Evolutionary conservation across 2,888 invertebrate genomes (phyloP).

Genomic region (Drosophila siamana): DNA sequence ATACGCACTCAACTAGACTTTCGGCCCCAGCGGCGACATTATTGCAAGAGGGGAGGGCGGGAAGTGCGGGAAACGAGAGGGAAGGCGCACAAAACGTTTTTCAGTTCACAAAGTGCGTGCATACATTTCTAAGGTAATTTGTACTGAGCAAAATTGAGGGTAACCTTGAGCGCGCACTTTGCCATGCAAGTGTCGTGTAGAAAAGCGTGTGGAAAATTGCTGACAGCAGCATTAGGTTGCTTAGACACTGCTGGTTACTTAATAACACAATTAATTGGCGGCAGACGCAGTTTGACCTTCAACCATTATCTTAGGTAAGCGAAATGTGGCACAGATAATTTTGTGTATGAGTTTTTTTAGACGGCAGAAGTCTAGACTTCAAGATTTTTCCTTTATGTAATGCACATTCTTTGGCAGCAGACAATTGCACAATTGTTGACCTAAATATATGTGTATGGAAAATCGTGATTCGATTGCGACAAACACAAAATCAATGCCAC

Average conservation of each 20-base stretch:
- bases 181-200: neutral
- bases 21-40: constrained; percentile 26
- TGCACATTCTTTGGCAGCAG: no score
- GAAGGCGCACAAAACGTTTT: constrained; percentile 61
- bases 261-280: neutral
- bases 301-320: neutral
- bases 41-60: neutral
- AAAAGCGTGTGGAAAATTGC: neutral
- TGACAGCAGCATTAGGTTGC: neutral
- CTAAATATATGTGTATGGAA: constrained; percentile 10
- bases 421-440: constrained; percentile 7
- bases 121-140: constrained; percentile 58
- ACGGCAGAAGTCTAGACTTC: no score
- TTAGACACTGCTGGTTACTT: neutral
- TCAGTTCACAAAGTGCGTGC: constrained; percentile 63
- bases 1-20: constrained; percentile 52
- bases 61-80: constrained; percentile 10
- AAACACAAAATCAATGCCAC: constrained; percentile 46
- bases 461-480: constrained; percentile 9
- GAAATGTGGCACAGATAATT: no score
- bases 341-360: no score
- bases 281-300: neutral
- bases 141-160: constrained; percentile 24
- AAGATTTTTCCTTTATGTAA: no score
- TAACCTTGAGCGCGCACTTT: constrained; percentile 12